A percentile compares a stretch with the other conserved stretches of the same genome.
These are phyloP conservation scores for Drosophila kanapiae DNA, from an alignment of 1,140 invertebrate genomes.

Conservation along the genomic window DNA sequence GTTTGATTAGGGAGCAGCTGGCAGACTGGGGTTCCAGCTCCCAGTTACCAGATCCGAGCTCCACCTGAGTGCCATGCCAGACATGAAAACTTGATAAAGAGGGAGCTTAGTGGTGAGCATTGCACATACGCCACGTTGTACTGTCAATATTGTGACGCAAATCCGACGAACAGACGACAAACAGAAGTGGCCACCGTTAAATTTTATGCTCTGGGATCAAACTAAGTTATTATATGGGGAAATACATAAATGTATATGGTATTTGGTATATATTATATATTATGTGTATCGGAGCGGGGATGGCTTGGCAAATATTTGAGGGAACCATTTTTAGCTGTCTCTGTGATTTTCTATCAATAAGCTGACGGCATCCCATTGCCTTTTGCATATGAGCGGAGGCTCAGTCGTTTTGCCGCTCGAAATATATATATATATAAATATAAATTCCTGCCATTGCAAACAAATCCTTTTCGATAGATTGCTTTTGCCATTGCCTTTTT, in stretches of 20 bases:
- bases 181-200: slow-evolving; percentile 69
- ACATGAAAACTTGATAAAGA: slow-evolving; percentile 51
- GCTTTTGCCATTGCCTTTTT: slow-evolving; percentile 49
- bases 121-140: slow-evolving; percentile 54
- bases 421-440: slow-evolving; percentile 70
- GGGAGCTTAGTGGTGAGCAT: slow-evolving; percentile 25
- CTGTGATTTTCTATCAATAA: slow-evolving; percentile 69
- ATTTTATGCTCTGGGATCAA: slow-evolving; percentile 69
- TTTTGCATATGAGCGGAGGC: slow-evolving; percentile 71
- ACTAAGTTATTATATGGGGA: slow-evolving; percentile 64
- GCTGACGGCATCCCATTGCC: slow-evolving; percentile 47
- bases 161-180: slow-evolving; percentile 46
- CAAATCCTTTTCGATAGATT: slow-evolving; percentile 77
- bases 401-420: slow-evolving; percentile 23
- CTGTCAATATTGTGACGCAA: slow-evolving; percentile 62
- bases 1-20: slow-evolving; percentile 74
- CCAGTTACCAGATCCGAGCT: slow-evolving; percentile 18
- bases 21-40: slow-evolving; percentile 34
- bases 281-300: not conserved
- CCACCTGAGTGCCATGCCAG: slow-evolving; percentile 56
- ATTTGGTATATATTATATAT: slow-evolving; percentile 9
- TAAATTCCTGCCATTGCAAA: slow-evolving; percentile 70
- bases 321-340: slow-evolving; percentile 29
- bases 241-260: slow-evolving; percentile 38
- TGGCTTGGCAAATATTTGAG: slow-evolving; percentile 53